phyloP scores from a whole-genome alignment of 2,113 vertebrate species.

The Peromyscus leucopus region DNA sequence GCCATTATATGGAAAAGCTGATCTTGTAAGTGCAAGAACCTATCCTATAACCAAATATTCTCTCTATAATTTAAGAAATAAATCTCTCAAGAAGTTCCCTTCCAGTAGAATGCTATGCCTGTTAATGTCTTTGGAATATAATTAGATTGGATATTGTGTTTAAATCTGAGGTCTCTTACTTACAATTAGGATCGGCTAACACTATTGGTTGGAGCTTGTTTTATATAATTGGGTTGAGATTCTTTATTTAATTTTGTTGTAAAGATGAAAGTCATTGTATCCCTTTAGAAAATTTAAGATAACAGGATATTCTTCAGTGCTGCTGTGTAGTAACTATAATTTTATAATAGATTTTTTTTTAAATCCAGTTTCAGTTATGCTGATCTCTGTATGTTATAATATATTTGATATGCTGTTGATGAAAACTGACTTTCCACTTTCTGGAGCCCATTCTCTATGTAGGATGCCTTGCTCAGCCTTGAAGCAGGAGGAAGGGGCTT shows the following conservation, averaged over 20 bases:
- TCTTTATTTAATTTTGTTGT: slow-evolving; percentile 82
- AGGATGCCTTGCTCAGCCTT: too few relatives aligned
- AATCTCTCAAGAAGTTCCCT: slow-evolving; percentile 74
- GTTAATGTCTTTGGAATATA: slow-evolving; percentile 79
- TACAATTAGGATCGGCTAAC: slow-evolving; percentile 79
- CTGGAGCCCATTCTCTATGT: too few relatives aligned
- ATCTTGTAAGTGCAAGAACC: slow-evolving; percentile 58
- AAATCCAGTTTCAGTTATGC: slow-evolving; percentile 39
- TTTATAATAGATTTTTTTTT: slow-evolving; percentile 83
- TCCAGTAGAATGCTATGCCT: slow-evolving; percentile 41
- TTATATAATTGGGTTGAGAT: slow-evolving; percentile 77
- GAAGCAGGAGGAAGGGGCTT: too few relatives aligned
- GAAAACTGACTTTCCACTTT: slow-evolving; percentile 27
- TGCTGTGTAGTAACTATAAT: slow-evolving; percentile 84
- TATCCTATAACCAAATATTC: slow-evolving; percentile 62
- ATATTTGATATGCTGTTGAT: slow-evolving; percentile 72
- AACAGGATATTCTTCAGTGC: slow-evolving; percentile 83
- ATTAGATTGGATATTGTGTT: slow-evolving; percentile 76
- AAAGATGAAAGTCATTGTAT: slow-evolving; percentile 80
- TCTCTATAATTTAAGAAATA: slow-evolving; percentile 74
- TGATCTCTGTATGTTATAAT: background rate
- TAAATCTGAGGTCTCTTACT: slow-evolving; percentile 80
- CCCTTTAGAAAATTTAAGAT: slow-evolving; percentile 77
- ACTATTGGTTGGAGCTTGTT: slow-evolving; percentile 72
- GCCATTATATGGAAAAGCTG: slow-evolving; percentile 52